A percentile compares a stretch with the other conserved stretches of the same genome.
These are phyloP conservation scores for Entomobrya multifasciata DNA, from an alignment of 2,888 invertebrate species.

Conservation along the genomic window DNA sequence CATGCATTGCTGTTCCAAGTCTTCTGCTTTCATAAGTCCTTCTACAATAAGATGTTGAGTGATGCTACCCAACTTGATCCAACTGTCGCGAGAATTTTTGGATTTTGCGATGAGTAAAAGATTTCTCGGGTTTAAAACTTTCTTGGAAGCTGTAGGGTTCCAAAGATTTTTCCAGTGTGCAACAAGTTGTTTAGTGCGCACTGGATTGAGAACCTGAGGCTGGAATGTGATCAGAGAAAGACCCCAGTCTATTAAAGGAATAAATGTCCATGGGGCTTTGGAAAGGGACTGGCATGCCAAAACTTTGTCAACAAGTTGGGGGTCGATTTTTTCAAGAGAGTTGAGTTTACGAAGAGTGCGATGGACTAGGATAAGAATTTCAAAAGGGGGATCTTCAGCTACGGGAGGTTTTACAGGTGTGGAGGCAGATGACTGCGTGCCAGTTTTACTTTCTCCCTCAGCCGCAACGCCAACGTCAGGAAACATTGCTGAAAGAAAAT, in stretches of 20 bases:
- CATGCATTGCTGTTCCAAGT: constrained; percentile 75
- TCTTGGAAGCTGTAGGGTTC: constrained; percentile 46
- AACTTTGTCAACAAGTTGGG: constrained; percentile 57
- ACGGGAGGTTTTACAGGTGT: background rate
- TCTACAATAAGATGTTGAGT: constrained; percentile 64
- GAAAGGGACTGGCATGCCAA: constrained; percentile 54
- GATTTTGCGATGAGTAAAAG: constrained; percentile 70
- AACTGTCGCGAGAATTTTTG: constrained; percentile 57
- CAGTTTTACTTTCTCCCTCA: background rate
- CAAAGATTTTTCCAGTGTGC: constrained; percentile 70
- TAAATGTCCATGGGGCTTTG: constrained; percentile 44
- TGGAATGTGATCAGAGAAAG: constrained; percentile 70
- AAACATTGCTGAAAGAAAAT: constrained; percentile 70
- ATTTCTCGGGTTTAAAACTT: constrained; percentile 75
- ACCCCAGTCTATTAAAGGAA: constrained; percentile 70
- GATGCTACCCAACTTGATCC: constrained; percentile 65
- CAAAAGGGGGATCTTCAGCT: constrained; percentile 62
- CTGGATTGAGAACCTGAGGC: constrained; percentile 61
- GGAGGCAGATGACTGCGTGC: background rate
- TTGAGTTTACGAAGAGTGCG: constrained; percentile 65
- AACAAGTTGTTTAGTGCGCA: constrained; percentile 62
- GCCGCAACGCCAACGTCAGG: constrained; percentile 47
- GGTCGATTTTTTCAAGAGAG: constrained; percentile 47
- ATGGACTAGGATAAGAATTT: constrained; percentile 69
- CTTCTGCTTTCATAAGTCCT: constrained; percentile 60